Evolutionary conservation across 1,140 invertebrate genomes (phyloP).

Genomic region (Euschistus heros): DNA sequence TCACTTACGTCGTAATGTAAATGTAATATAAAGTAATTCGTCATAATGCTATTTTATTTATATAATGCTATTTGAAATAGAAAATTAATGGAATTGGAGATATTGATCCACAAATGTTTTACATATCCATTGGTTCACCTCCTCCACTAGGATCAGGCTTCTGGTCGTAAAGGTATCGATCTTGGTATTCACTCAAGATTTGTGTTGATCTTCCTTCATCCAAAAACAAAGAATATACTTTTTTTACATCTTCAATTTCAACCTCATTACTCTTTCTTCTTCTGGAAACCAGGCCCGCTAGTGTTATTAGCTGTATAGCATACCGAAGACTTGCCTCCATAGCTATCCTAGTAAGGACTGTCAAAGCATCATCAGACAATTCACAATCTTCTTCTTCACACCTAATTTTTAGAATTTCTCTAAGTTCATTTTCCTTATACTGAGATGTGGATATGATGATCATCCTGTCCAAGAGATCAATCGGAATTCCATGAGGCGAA

Average conservation of each 20-base stretch:
- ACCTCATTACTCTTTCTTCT: conserved; percentile 74
- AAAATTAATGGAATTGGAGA: too few species aligned
- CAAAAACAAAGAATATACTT: conserved; percentile 87
- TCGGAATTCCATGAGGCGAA: conserved; percentile 92
- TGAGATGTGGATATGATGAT: conserved; percentile 87
- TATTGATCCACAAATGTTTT: too few species aligned
- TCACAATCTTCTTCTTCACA: conserved; percentile 97
- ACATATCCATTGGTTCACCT: too few species aligned
- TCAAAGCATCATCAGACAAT: conserved; percentile 83
- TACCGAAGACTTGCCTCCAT: conserved; percentile 89
- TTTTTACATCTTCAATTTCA: conserved; percentile 82
- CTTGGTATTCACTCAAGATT: conserved; percentile 90
- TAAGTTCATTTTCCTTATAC: conserved; percentile 80
- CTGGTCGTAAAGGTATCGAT: conserved; percentile 84
- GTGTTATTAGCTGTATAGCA: conserved; percentile 97
- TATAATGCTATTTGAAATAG: too few species aligned
- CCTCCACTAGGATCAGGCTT: neutral
- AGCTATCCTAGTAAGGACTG: conserved; percentile 83
- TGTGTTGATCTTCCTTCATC: conserved; percentile 88
- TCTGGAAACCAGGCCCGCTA: conserved; percentile 77
- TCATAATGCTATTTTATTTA: too few species aligned
- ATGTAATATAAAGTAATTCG: too few species aligned
- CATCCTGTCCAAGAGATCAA: conserved; percentile 90
- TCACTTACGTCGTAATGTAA: too few species aligned
- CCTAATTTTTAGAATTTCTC: conserved; percentile 86